Evolutionary conservation across 2,113 vertebrate genomes (phyloP), one percentile per base, ranked within the genome.

Genomic region (Chaetodon auriga): DNA sequence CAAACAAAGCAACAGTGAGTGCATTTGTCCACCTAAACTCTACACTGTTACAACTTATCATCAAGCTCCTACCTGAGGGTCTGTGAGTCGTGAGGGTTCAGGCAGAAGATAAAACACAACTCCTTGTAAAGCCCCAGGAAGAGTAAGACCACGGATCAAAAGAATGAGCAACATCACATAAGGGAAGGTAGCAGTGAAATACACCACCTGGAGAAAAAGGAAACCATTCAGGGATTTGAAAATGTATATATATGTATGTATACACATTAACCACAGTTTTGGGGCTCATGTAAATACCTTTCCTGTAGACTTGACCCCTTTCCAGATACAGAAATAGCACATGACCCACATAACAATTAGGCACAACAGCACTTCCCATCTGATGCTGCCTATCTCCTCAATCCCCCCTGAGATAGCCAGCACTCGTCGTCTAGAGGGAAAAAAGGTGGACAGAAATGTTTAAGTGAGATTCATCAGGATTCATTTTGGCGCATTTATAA

Each of bases 271-370:
- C 14, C 0, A 35, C 14, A 25, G 3, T 43, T 63, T 78, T 35
- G 2, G 2, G 7, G 12, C 2, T 35, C 15, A 36, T 38, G 35
- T 54, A 95, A 95, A 53, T 78, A 99, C 98, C 96, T 99, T 99
- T 87, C 98, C 98, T 0, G 97, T 98, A 68, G 97, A 97, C 83
- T 95, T 97, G 87, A 98, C 96, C 0, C 97, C 97, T 94, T 99
- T 99, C 97, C 97, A 99, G 70, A 98, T 95, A 85, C 97, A 98
- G 85, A 99, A 99, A 94, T 99, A 99, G 48, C 97, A 99, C 83
- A 95, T 80, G 76, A 98, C 85, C 98, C 97, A 99, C 0, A 97
- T 95, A 0, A 88, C 84, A 63, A 99, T 62, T 3, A 98, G 93
- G 79, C 97, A 99, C 65, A 98, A 76, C 11, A 96, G 93, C 80